Base-by-base conservation (phyloP, 2,888 invertebrate genomes). In the Steinernema scapterisci region DNA sequence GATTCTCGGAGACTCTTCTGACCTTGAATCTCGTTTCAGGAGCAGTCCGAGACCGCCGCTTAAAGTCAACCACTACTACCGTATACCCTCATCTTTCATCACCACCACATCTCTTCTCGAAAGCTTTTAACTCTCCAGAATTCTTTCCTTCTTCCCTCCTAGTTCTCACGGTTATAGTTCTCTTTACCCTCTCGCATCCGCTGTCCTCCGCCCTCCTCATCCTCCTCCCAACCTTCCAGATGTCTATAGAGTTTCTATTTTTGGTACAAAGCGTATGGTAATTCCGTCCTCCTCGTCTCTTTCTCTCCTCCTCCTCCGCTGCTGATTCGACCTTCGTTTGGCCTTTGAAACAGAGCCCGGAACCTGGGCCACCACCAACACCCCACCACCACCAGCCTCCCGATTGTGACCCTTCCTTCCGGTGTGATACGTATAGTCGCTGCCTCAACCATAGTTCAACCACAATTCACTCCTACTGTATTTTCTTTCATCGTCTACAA, bases 401-500 rank as follows among this genome's bases (percentile, higher is more conserved):
- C 38, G 38, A 38, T 38, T 38, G 38, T 38, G 38, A 38, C 38
- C 38, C 38, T 38, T 38, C 38, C 52, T 52, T 52, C 63, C 63
- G 63, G 63, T 63, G 63, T 63, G 63, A 63, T 63, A 63, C 31
- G 63, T n/a, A 63, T 63, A 63, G 63, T 63, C 63, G 63, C 63
- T 63, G 63, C 63, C 63, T 63, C 63, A 63, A 63, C 54, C 63
- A 63, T 63, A 63, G 63, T 63, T 63, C 63, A 63, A 63, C 63
- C 63, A 63, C 63, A 63, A 31, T 63, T 63, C 63, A 63, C 63
- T 63, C 63, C 63, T 38, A 38, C 38, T 63, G 63, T 63, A 63
- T 63, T 63, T 63, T 63, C 63, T 63, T 63, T 63, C 63, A 63
- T 63, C 38, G 38, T 63, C 63, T 63, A 63, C 63, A 48, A 48